Conservation (phyloP, 2,113 vertebrate species). For the Chloroceryle aenea region DNA sequence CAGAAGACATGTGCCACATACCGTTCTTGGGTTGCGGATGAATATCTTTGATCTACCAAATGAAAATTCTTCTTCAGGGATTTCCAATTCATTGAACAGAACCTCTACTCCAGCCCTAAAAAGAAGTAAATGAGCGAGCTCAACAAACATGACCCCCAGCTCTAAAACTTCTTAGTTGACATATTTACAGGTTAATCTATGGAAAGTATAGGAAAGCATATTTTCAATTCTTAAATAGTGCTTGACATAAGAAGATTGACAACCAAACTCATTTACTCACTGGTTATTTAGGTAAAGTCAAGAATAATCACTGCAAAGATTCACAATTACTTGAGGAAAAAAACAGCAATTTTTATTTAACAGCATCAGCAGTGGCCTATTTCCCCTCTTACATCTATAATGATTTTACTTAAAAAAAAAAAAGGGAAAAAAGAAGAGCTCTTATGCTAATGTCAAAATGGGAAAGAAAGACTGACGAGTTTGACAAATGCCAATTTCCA, state of each 20-base stretch:
- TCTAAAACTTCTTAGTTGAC: neutral
- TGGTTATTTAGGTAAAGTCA: slow-evolving; percentile 14
- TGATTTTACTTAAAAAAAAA: neutral
- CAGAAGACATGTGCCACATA: slow-evolving; percentile 68
- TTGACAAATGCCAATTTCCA: neutral
- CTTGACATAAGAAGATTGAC: slow-evolving; percentile 21
- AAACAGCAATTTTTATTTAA: neutral
- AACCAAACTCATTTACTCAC: neutral
- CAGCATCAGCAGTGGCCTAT: neutral
- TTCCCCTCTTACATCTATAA: neutral
- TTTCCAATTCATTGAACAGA: slow-evolving; percentile 86
- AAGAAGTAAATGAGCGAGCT: slow-evolving; percentile 38
- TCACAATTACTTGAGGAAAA: neutral
- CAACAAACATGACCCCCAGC: neutral
- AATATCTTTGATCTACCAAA: slow-evolving; percentile 98
- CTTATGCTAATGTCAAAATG: neutral
- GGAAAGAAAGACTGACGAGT: neutral
- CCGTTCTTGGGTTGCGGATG: slow-evolving; percentile 97
- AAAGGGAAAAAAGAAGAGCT: neutral
- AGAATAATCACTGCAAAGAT: neutral
- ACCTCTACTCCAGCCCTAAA: slow-evolving; percentile 91
- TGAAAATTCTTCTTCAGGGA: slow-evolving; percentile 89
- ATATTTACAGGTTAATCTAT: neutral
- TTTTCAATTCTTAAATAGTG: slow-evolving; percentile 2
- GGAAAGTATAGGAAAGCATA: neutral